A percentile compares a stretch with the other conserved stretches of the same genome.
Evolutionary conservation across 2,797 vertebrate species (phyloP).

Genomic region (Mergus octosetaceus): DNA sequence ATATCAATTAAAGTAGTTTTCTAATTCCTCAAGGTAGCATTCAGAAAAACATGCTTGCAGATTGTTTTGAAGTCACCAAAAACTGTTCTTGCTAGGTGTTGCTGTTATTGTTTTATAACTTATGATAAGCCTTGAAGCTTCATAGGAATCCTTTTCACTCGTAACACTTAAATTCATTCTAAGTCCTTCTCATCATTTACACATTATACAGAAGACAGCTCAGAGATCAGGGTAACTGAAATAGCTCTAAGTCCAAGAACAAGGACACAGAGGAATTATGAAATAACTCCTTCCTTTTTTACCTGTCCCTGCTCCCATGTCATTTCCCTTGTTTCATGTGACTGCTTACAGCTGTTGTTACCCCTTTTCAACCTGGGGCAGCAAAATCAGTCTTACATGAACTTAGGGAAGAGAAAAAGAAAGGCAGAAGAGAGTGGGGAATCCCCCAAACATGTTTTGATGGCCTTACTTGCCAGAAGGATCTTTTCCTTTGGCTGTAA

Average conservation of each 20-base stretch:
- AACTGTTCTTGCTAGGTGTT: neutral
- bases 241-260: neutral
- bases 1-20: neutral
- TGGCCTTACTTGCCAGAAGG: neutral
- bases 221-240: neutral
- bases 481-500: neutral
- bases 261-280: neutral
- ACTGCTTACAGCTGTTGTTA: neutral
- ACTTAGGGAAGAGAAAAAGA: neutral
- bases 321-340: neutral
- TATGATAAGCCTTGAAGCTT: neutral
- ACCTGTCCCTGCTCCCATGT: neutral
- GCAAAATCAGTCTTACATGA: neutral
- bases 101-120: neutral
- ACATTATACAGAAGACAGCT: neutral
- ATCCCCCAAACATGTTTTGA: neutral
- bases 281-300: neutral
- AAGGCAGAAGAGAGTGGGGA: neutral
- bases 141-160: neutral
- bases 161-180: neutral
- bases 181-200: neutral
- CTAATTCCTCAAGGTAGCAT: neutral
- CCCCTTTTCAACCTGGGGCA: neutral
- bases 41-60: neutral
- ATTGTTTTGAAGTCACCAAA: neutral